These are phyloP conservation scores for Peromyscus leucopus DNA, from an alignment of 2,113 vertebrate species.

Conservation along the genomic window DNA sequence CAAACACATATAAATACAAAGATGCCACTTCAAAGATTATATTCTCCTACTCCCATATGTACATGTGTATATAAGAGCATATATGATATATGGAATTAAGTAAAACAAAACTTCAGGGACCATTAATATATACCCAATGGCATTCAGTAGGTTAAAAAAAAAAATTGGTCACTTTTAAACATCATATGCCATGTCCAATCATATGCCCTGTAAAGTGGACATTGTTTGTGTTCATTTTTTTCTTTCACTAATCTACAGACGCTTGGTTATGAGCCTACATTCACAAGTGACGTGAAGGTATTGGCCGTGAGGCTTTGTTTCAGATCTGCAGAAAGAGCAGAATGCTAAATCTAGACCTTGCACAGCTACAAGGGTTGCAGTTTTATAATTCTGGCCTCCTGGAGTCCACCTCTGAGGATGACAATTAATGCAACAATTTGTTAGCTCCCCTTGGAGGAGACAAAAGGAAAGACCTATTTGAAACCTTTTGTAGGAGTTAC, in stretches of 20 bases:
- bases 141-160: not conserved
- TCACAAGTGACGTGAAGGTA: not conserved
- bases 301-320: not conserved
- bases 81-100: not conserved
- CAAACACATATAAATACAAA: not conserved
- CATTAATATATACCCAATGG: not conserved
- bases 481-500: slow-evolving; percentile 69
- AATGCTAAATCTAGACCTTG: not conserved
- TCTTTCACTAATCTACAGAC: not conserved
- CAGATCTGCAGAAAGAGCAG: not conserved
- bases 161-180: not conserved
- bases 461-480: slow-evolving; percentile 64
- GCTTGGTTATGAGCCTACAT: too few relatives aligned
- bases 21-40: not conserved
- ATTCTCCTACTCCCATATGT: not conserved
- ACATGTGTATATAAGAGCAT: not conserved
- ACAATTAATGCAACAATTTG: slow-evolving; percentile 56
- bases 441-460: slow-evolving; percentile 36
- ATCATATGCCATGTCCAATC: not conserved
- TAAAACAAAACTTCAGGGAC: not conserved
- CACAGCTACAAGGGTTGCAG: not conserved
- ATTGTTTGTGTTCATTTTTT: not conserved
- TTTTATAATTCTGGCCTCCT: slow-evolving; percentile 51
- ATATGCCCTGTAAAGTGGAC: not conserved
- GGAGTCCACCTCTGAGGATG: slow-evolving; percentile 20